Percentiles rank a stretch among this genome's conserved stretches.
phyloP scores from a whole-genome alignment of 2,113 vertebrate species.

The Elephas maximus region DNA sequence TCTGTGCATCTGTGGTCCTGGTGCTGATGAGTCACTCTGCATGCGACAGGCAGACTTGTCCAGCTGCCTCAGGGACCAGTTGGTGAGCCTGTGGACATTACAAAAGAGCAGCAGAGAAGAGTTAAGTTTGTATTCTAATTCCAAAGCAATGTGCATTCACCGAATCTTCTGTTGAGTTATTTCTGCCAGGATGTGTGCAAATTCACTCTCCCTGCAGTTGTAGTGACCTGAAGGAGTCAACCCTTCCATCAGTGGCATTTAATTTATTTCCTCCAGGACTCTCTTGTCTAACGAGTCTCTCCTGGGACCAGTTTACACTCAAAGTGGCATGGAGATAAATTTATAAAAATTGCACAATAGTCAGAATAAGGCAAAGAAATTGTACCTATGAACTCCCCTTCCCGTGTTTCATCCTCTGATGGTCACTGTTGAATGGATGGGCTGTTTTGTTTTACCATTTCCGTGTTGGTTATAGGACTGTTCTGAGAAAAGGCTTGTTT shows the following conservation, averaged over 20 bases:
- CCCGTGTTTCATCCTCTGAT: background rate
- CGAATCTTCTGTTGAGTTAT: constrained; percentile 50
- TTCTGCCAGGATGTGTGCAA: background rate
- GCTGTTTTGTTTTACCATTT: constrained; percentile 59
- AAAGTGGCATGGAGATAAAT: background rate
- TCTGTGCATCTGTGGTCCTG: constrained; percentile 3
- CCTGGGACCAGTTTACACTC: constrained; percentile 33
- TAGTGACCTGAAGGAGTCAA: constrained; percentile 12
- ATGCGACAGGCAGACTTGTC: constrained; percentile 9
- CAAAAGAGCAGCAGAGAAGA: background rate
- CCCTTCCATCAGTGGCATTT: background rate
- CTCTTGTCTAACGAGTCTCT: constrained; percentile 50
- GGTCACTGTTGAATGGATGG: background rate
- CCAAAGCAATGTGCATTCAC: constrained; percentile 34
- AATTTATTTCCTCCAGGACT: constrained; percentile 40
- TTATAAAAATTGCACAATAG: constrained; percentile 18
- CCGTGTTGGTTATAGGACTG: background rate
- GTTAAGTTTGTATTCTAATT: constrained; percentile 36
- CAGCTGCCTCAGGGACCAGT: background rate
- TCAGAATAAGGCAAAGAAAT: constrained; percentile 59
- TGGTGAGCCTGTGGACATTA: background rate
- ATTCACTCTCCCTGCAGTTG: background rate
- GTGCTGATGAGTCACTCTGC: constrained; percentile 27
- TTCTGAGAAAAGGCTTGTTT: constrained; percentile 2
- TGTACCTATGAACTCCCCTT: constrained; percentile 34